Conservation (phyloP, 2,797 vertebrate species). For the Scolopax rusticola region DNA sequence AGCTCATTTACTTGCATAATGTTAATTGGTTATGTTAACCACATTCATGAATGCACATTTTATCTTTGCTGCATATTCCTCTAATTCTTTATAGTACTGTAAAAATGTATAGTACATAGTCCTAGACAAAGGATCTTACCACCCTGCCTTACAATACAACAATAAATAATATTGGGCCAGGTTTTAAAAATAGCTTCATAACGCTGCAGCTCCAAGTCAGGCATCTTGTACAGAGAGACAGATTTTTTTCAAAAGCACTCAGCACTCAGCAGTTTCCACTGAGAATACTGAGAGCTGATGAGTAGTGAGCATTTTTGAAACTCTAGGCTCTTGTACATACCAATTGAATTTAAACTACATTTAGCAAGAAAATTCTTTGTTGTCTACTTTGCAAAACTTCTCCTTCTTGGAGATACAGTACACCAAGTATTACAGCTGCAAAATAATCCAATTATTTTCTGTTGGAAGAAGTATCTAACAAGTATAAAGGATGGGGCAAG, state of each 20-base stretch:
- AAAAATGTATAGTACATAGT: background rate
- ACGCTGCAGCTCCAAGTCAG: background rate
- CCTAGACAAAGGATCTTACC: background rate
- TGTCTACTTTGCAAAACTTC: background rate
- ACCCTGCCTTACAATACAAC: background rate
- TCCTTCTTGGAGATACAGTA: background rate
- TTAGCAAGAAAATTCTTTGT: background rate
- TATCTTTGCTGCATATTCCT: background rate
- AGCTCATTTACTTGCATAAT: conserved; percentile 14
- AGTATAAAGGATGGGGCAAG: background rate
- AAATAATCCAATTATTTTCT: background rate
- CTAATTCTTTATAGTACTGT: background rate
- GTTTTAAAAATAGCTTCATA: conserved; percentile 18
- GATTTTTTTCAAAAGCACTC: background rate
- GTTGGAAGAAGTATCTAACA: background rate
- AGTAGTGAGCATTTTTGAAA: background rate
- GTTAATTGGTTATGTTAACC: conserved; percentile 49
- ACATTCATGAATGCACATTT: conserved; percentile 19
- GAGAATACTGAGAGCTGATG: background rate
- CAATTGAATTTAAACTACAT: background rate
- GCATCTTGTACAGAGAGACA: background rate
- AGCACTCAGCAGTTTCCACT: background rate
- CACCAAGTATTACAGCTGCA: background rate
- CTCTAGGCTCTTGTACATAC: background rate
- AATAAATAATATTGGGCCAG: background rate